Percentiles rank a stretch among this genome's conserved stretches.
phyloP scores from a whole-genome alignment of 2,113 vertebrate species.

The Carlito syrichta region DNA sequence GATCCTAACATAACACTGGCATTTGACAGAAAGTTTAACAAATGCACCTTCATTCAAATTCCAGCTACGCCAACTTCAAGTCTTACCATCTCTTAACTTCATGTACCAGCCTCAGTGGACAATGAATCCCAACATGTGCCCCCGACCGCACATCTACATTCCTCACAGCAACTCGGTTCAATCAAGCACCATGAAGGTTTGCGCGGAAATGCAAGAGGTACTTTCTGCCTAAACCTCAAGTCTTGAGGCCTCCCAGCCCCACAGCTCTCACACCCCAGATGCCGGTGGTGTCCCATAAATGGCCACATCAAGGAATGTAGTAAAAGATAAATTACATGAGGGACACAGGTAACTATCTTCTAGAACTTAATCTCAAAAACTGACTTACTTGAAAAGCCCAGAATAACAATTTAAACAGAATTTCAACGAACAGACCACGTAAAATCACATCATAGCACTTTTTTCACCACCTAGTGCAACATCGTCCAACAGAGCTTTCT shows the following conservation, averaged over 20 bases:
- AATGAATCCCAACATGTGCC: not conserved
- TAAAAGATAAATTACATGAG: not conserved
- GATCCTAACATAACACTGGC: not conserved
- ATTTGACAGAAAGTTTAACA: not conserved
- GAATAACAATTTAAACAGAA: not conserved
- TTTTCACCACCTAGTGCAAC: not conserved
- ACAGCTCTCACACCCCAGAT: not conserved
- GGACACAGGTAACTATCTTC: not conserved
- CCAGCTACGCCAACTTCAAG: not conserved
- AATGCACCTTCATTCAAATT: not conserved
- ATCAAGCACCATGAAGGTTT: not conserved
- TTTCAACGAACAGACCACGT: not conserved
- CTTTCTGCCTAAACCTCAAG: not conserved
- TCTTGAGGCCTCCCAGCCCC: not conserved
- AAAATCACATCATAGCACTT: not conserved
- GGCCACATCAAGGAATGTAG: not conserved
- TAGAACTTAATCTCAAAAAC: slow-evolving; percentile 20
- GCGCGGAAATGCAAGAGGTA: too few relatives aligned
- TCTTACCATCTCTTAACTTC: not conserved
- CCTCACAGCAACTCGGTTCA: not conserved
- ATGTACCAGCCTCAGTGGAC: not conserved
- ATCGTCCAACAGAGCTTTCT: not conserved
- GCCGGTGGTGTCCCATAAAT: too few relatives aligned
- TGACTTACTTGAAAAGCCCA: slow-evolving; percentile 6
- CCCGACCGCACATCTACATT: not conserved